Percentiles rank a stretch among this genome's conserved stretches.
Conservation (phyloP, 2,113 vertebrate genomes). For the Aegithalos caudatus region DNA sequence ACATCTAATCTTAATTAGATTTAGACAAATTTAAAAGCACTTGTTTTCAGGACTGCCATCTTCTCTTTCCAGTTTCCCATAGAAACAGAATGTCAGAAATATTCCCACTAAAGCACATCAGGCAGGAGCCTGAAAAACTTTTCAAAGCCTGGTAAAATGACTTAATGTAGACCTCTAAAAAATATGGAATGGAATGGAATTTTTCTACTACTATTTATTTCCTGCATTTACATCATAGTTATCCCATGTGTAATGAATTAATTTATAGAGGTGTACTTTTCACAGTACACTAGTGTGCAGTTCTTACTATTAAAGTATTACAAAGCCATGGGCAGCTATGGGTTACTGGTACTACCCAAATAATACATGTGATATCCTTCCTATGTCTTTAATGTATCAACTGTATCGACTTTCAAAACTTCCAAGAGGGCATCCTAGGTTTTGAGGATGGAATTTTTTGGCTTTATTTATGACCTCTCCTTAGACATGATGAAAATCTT, state of each 20-base stretch:
- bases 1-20: neutral
- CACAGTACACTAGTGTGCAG: no score
- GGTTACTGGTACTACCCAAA: neutral
- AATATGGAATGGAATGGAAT: neutral
- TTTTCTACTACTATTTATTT: neutral
- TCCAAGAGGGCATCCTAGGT: neutral
- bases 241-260: accelerated
- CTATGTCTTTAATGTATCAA: neutral
- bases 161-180: neutral
- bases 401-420: neutral
- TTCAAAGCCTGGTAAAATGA: neutral
- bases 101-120: neutral
- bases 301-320: neutral
- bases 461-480: neutral
- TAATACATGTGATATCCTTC: neutral
- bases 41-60: neutral
- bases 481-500: neutral
- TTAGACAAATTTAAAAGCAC: neutral
- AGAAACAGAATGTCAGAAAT: neutral
- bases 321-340: neutral
- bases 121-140: neutral
- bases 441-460: neutral
- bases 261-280: neutral
- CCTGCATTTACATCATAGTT: neutral
- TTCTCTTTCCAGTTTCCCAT: neutral